Base-by-base conservation (phyloP, 2,797 vertebrate species). In the Acomys russatus region DNA sequence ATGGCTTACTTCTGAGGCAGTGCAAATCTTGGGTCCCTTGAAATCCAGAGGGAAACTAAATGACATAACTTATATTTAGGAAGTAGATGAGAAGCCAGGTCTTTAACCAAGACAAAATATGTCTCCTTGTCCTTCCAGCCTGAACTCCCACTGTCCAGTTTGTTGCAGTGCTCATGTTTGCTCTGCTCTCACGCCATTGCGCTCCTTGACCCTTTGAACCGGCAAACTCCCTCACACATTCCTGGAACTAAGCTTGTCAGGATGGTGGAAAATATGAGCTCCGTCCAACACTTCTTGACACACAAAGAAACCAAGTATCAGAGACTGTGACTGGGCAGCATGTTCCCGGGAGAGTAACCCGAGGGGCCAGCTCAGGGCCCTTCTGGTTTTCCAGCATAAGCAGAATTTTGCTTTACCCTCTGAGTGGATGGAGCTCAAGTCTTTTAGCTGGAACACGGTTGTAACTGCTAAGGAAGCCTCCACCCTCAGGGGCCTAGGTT, bases 391-490 rank as follows among this genome's bases (percentile, higher is more conserved):
- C 33, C 38, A 49, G 18, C 83, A 88, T 0, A 28, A 25, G 68
- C 49, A 76, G n/a, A 68, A 4, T 71, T 91, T 90, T 54, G 8
- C 79, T 86, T 92, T 79, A 33, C 49, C 63, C 54, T 78, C 63
- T 87, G 44, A 78, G 76, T 8, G 33, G 76, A 93, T 8, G 33
- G 76, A 93, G 44, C 54, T 49, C 25, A 68, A 78, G 70, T 70
- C 17, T 74, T 89, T 86, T 33, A 94, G 90, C 59, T 56, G 51
- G 66, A 94, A 74, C 54, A 49, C 56, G 30, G 82, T 78, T 88
- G 63, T 71, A 44, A 77, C 89, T 85, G 85, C 88, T 94, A 92
- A 95, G 96, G 87, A 96, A 70, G 74, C 93, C 64, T 30, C 8
- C 63, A 33, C 56, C 77, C 12, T 54, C 28, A 94, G 51, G 51